A percentile compares a stretch with the other conserved stretches of the same genome.
phyloP scores from a whole-genome alignment of 92 coral and sea anemone genomes.

The Meandrina meandrites region DNA sequence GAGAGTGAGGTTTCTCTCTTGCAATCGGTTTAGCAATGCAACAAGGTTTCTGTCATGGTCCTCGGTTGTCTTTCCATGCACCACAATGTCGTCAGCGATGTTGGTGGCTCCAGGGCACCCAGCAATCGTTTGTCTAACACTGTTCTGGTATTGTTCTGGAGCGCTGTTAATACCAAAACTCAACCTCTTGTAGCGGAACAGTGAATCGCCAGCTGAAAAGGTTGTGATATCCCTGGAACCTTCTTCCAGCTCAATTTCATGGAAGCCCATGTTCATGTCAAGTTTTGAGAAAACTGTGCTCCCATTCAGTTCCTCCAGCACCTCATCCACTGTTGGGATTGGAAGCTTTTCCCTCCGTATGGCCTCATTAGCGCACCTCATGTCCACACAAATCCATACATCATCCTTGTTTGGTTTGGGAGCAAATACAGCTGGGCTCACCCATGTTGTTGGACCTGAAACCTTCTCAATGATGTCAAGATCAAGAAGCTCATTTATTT shows the following conservation, averaged over 20 bases:
- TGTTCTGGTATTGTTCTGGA: no score
- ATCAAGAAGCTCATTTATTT: background rate
- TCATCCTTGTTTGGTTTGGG: background rate
- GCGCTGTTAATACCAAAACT: no score
- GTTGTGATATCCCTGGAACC: background rate
- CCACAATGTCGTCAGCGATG: no score
- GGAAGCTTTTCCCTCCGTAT: background rate
- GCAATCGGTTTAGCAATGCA: no score
- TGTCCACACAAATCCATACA: background rate
- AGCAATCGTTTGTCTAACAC: no score
- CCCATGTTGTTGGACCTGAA: background rate
- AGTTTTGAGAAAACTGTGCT: background rate
- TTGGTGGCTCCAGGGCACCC: no score
- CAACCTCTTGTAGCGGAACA: no score
- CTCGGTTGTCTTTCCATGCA: no score
- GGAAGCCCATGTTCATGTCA: conserved; percentile 42
- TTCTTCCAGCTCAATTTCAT: conserved; percentile 34
- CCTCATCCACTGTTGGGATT: conserved; percentile 10
- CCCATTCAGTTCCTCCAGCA: background rate
- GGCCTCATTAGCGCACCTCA: background rate
- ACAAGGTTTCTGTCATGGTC: no score
- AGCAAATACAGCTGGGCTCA: background rate
- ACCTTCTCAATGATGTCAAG: background rate
- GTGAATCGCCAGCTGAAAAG: no score
- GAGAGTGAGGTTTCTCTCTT: no score